Conservation (phyloP, 2,797 vertebrate genomes). For the Pelodytes ibericus region DNA sequence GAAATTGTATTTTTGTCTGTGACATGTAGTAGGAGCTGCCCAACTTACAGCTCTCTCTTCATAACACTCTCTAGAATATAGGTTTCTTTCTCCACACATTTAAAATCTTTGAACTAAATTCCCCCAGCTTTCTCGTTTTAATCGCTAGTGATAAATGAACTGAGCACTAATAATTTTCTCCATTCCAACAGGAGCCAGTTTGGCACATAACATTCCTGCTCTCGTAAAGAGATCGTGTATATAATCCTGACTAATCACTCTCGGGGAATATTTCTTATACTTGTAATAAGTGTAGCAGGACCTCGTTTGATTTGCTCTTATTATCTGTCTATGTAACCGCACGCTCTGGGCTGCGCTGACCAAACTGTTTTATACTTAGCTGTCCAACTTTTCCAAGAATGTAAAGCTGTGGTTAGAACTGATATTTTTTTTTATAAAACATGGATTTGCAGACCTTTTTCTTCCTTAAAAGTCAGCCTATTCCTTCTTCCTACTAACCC, state of each 20-base stretch:
- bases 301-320: conserved; percentile 54
- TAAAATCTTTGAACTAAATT: conserved; percentile 58
- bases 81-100: conserved; percentile 31
- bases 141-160: conserved; percentile 65
- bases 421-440: not conserved
- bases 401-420: not conserved
- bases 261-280: conserved; percentile 64
- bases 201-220: conserved; percentile 60
- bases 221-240: conserved; percentile 61
- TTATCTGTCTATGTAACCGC: conserved; percentile 1
- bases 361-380: not conserved
- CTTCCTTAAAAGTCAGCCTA: too few species aligned
- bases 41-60: not conserved
- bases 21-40: not conserved
- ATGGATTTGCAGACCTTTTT: not conserved
- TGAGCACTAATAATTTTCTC: conserved; percentile 61
- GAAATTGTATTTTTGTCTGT: not conserved
- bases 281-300: conserved; percentile 58
- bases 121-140: conserved; percentile 50
- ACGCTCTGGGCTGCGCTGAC: not conserved
- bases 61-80: conserved; percentile 7
- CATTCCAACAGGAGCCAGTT: conserved; percentile 64
- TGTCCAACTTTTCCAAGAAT: conserved; percentile 9
- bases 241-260: conserved; percentile 68
- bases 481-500: too few species aligned